Conservation (phyloP, 2,888 invertebrate species). For the Rhimphoctona megacephalus region DNA sequence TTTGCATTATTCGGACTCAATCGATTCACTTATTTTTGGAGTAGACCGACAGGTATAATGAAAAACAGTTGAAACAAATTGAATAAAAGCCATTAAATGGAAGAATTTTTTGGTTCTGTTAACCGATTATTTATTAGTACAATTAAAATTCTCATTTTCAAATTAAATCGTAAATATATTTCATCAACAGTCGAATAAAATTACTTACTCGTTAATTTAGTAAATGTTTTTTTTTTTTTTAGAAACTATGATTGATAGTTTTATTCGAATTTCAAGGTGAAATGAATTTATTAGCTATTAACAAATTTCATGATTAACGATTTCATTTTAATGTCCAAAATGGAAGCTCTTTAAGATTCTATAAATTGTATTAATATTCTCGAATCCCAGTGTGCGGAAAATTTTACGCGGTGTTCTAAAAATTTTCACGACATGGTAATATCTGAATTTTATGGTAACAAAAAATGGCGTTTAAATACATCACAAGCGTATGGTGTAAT, state of each 20-base stretch:
- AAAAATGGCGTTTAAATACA: neutral
- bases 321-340: neutral
- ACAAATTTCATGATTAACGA: neutral
- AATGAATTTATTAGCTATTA: neutral
- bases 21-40: conserved; percentile 29
- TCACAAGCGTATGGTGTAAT: neutral
- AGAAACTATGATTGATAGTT: neutral
- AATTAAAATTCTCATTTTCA: neutral
- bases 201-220: neutral
- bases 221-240: neutral
- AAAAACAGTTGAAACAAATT: neutral
- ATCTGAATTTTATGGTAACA: too few species aligned
- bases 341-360: neutral
- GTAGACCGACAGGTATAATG: neutral
- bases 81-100: neutral
- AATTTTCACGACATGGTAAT: neutral
- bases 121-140: neutral
- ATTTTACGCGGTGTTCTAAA: neutral
- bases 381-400: neutral
- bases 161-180: neutral
- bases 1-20: conserved; percentile 17
- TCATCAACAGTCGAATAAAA: neutral
- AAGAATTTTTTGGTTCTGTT: neutral
- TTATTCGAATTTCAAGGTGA: neutral
- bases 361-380: neutral